Conservation (phyloP, 2,797 vertebrate genomes). For the Antennarius maculatus region DNA sequence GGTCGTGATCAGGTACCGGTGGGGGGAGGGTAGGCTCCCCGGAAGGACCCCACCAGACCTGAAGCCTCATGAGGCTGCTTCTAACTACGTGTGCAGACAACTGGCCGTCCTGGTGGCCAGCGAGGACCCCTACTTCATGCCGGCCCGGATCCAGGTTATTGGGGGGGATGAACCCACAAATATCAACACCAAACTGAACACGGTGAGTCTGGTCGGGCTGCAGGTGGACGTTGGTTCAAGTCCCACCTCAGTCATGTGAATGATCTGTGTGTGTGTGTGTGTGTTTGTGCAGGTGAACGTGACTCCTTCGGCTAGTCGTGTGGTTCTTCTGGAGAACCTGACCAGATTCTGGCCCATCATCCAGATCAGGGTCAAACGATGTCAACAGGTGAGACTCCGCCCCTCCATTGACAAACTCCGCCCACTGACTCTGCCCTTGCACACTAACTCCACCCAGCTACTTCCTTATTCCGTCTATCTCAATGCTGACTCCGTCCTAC, state of each 20-base stretch:
- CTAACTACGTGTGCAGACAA: constrained; percentile 77
- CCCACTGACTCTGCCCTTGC: too few species aligned
- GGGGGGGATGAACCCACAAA: constrained; percentile 87
- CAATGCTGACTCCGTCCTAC: not conserved
- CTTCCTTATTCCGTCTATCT: too few species aligned
- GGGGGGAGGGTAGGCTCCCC: too few species aligned
- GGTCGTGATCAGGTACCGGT: constrained; percentile 81
- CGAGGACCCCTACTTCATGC: constrained; percentile 97
- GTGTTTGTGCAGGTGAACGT: constrained; percentile 84
- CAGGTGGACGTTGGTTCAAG: too few species aligned
- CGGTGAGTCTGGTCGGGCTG: constrained; percentile 77
- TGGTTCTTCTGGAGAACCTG: constrained; percentile 91
- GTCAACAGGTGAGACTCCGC: constrained; percentile 88
- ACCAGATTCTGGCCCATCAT: constrained; percentile 92
- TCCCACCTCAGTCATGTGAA: too few species aligned
- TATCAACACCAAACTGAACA: constrained; percentile 89
- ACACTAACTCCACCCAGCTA: too few species aligned
- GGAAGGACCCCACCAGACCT: too few species aligned
- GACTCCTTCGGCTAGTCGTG: constrained; percentile 85
- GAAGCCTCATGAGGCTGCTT: too few species aligned
- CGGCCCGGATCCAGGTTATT: constrained; percentile 88
- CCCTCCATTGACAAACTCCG: accelerated
- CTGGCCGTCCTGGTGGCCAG: constrained; percentile 88
- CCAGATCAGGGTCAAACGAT: constrained; percentile 93
- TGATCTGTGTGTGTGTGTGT: too few species aligned